phyloP scores from a whole-genome alignment of 2,797 vertebrate species.

The Spinus pinus region DNA sequence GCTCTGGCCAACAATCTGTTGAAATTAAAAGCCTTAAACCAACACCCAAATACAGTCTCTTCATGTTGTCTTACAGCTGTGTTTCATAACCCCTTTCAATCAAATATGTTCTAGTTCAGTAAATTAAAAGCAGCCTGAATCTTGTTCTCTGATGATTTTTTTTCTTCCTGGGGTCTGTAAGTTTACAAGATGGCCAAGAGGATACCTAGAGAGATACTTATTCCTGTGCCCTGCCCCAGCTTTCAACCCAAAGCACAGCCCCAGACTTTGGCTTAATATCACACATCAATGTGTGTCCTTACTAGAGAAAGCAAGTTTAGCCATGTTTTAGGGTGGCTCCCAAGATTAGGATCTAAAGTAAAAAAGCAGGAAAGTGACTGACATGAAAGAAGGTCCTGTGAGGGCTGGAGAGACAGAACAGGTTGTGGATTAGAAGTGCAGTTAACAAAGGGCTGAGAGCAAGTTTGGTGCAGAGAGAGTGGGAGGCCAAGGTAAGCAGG shows the following conservation, averaged over 20 bases:
- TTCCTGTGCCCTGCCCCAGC: fast-evolving
- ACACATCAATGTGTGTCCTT: not conserved
- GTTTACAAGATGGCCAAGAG: not conserved
- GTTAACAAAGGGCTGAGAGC: not conserved
- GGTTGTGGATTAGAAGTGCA: not conserved
- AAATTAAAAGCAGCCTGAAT: not conserved
- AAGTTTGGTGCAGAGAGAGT: not conserved
- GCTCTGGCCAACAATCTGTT: not conserved
- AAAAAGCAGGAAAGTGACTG: not conserved
- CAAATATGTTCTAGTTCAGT: not conserved
- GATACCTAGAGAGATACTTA: not conserved
- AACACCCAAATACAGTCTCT: not conserved
- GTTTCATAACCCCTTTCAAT: not conserved
- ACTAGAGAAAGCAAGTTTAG: not conserved
- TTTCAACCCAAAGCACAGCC: not conserved
- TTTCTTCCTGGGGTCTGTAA: not conserved
- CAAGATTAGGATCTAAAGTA: not conserved
- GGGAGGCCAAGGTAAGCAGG: not conserved
- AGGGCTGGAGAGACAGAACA: not conserved
- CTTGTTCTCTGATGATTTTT: not conserved
- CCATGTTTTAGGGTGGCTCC: not conserved
- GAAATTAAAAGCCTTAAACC: not conserved
- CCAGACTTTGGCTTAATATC: not conserved
- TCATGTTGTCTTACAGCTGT: not conserved
- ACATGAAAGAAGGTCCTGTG: not conserved